These are phyloP conservation scores for Miniopterus natalensis DNA, from an alignment of 2,113 vertebrate genomes.

Conservation along the genomic window DNA sequence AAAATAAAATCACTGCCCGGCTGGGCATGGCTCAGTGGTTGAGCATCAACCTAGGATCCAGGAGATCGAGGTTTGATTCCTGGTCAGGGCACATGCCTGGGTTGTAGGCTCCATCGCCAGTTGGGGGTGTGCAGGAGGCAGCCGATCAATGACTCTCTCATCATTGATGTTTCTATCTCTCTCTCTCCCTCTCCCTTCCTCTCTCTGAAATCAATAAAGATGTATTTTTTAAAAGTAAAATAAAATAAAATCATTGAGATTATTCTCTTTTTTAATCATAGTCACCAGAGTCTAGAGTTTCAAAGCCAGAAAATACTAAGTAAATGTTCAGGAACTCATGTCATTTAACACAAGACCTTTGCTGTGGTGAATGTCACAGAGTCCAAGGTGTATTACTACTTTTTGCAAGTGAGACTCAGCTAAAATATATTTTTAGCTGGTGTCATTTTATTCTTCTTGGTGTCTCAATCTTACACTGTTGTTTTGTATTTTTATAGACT, in stretches of 20 bases:
- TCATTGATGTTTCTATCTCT: too few relatives aligned
- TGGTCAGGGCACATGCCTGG: too few relatives aligned
- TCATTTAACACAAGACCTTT: slow-evolving; percentile 4
- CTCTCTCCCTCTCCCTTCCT: too few relatives aligned
- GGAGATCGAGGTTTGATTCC: too few relatives aligned
- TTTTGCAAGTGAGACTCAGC: not conserved
- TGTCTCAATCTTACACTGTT: not conserved
- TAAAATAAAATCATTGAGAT: not conserved
- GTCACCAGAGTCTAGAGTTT: not conserved
- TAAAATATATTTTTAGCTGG: not conserved
- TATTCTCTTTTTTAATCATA: not conserved
- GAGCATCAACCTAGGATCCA: too few relatives aligned
- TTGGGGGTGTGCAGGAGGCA: too few relatives aligned
- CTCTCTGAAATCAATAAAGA: too few relatives aligned
- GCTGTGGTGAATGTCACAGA: not conserved
- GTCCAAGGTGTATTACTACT: not conserved
- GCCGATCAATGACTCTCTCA: too few relatives aligned
- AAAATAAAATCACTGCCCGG: not conserved
- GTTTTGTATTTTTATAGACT: slow-evolving; percentile 24
- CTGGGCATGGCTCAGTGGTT: too few relatives aligned
- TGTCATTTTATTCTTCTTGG: not conserved
- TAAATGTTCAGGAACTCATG: not conserved
- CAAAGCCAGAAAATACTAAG: not conserved
- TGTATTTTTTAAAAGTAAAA: too few relatives aligned
- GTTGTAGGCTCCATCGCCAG: too few relatives aligned